Conservation (phyloP, 2,888 invertebrate genomes). For the Caenorhabditis uteleia region DNA sequence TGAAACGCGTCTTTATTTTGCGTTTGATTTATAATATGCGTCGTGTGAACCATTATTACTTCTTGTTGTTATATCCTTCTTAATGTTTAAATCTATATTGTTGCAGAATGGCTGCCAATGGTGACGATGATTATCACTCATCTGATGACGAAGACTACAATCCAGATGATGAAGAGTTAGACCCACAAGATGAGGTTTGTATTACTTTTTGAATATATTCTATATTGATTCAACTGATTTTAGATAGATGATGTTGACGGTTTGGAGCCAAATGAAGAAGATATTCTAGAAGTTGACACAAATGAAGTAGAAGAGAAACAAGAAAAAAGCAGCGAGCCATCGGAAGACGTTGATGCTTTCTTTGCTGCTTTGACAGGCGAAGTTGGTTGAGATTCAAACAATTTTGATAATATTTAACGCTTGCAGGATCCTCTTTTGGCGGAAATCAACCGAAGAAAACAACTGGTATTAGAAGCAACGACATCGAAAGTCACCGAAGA, state of each 20-base stretch:
- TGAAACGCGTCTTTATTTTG: too few relatives aligned
- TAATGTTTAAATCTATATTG: too few relatives aligned
- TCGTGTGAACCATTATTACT: too few relatives aligned
- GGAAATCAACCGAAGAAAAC: conserved; percentile 1
- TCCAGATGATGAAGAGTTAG: conserved; percentile 11
- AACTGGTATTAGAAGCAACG: neutral
- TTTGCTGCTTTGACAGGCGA: conserved; percentile 28
- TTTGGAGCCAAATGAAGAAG: conserved; percentile 9
- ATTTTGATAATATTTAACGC: too few relatives aligned
- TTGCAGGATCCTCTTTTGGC: conserved; percentile 5
- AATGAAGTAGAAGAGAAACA: neutral
- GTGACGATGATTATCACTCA: too few relatives aligned
- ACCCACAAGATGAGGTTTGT: conserved; percentile 27
- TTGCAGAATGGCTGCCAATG: too few relatives aligned
- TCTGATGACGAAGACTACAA: conserved; percentile 41
- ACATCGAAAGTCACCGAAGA: neutral
- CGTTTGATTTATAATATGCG: too few relatives aligned
- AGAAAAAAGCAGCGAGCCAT: neutral
- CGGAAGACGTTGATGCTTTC: conserved; percentile 23
- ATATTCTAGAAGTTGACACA: too few relatives aligned
- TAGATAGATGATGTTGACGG: conserved; percentile 6
- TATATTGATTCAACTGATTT: conserved; percentile 1
- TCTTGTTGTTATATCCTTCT: too few relatives aligned
- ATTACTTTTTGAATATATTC: too few relatives aligned
- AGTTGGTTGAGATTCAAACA: too few relatives aligned